phyloP scores from a whole-genome alignment of 2,113 vertebrate species.

The Eurypyga helias region DNA sequence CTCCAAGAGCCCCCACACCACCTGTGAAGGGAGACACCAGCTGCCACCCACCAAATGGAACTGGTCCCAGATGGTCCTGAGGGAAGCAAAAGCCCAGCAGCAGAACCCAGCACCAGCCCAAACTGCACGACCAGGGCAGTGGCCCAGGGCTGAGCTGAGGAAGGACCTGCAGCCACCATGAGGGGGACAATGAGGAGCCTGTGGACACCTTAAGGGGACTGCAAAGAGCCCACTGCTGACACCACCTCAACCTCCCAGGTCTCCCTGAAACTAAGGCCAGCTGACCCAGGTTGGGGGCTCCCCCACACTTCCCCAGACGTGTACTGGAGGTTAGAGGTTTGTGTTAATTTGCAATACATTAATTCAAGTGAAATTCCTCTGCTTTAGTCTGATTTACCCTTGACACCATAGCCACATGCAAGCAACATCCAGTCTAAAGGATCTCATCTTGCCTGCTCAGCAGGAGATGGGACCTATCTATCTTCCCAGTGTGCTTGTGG shows the following conservation, averaged over 20 bases:
- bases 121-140: accelerated
- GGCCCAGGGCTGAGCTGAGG: accelerated
- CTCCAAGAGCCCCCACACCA: accelerated
- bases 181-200: too few species aligned
- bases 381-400: background rate
- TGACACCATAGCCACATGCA: background rate
- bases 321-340: background rate
- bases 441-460: background rate
- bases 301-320: accelerated
- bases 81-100: too few species aligned
- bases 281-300: background rate
- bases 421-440: background rate
- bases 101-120: too few species aligned
- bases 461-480: background rate
- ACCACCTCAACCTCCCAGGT: background rate
- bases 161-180: background rate
- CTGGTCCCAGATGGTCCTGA: background rate
- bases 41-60: accelerated
- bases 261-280: background rate
- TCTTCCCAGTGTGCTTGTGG: background rate
- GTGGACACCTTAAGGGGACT: background rate
- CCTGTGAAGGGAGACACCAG: accelerated
- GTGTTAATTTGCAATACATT: background rate
- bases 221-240: accelerated
- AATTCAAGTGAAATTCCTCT: background rate